Evolutionary conservation across 2,113 vertebrate species (phyloP).

Genomic region (Plectropomus leopardus): DNA sequence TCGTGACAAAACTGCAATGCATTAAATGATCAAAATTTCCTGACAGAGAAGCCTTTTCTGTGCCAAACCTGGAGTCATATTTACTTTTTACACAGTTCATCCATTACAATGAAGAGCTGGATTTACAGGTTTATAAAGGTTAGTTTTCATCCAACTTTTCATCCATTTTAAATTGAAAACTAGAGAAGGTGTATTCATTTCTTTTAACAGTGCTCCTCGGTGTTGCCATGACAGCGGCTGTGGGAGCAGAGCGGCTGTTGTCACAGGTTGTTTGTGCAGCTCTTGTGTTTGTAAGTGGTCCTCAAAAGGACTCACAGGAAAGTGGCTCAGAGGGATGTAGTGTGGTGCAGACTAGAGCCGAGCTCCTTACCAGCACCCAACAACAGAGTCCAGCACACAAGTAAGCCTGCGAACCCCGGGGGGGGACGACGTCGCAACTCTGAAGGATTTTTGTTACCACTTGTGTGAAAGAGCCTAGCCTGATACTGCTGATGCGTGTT

Average conservation of each 20-base stretch:
- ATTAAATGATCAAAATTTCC: background rate
- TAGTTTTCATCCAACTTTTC: slow-evolving; percentile 32
- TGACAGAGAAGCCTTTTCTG: background rate
- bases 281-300: slow-evolving; percentile 86
- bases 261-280: slow-evolving; percentile 88
- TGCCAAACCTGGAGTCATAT: slow-evolving; percentile 9
- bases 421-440: slow-evolving; percentile 12
- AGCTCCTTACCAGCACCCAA: slow-evolving; percentile 33
- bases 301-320: slow-evolving; percentile 74
- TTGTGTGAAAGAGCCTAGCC: slow-evolving; percentile 19
- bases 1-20: background rate
- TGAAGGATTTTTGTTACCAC: slow-evolving; percentile 32
- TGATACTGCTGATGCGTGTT: slow-evolving; percentile 25
- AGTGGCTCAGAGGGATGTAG: slow-evolving; percentile 71
- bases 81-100: slow-evolving; percentile 3
- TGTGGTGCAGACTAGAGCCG: slow-evolving; percentile 29
- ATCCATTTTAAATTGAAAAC: slow-evolving; percentile 58
- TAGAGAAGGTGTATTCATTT: slow-evolving; percentile 73
- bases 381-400: slow-evolving; percentile 26
- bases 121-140: background rate
- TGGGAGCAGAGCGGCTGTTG: slow-evolving; percentile 85
- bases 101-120: background rate
- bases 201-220: slow-evolving; percentile 80
- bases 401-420: slow-evolving; percentile 14
- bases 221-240: slow-evolving; percentile 90